Evolutionary conservation across 2,888 invertebrate genomes (phyloP).

Genomic region (Taphrorychus bicolor): DNA sequence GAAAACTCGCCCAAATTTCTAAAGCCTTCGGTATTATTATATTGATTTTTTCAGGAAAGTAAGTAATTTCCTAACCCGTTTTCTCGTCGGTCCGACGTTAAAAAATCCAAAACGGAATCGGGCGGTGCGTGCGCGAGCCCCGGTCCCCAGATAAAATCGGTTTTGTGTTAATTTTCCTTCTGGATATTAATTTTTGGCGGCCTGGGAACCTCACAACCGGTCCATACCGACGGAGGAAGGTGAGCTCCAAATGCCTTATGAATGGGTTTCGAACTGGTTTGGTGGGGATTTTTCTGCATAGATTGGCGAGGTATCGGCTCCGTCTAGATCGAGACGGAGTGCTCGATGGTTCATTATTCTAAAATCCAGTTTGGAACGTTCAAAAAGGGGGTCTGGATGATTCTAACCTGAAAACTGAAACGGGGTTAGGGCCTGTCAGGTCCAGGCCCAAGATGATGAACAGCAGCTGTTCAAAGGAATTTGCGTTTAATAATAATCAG

Average conservation of each 20-base stretch:
- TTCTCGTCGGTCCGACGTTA: slow-evolving; percentile 31
- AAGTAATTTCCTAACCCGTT: slow-evolving; percentile 35
- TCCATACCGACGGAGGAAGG: slow-evolving; percentile 34
- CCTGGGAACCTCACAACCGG: slow-evolving; percentile 19
- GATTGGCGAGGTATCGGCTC: slow-evolving; percentile 14
- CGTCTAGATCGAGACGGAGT: background rate
- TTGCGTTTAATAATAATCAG: background rate
- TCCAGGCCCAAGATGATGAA: background rate
- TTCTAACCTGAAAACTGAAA: slow-evolving; percentile 23
- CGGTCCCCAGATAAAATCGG: slow-evolving; percentile 29
- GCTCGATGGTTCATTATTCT: background rate
- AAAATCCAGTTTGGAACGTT: background rate
- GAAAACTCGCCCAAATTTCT: slow-evolving; percentile 50
- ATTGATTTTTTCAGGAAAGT: slow-evolving; percentile 48
- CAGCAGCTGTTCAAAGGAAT: background rate
- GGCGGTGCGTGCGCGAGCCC: slow-evolving; percentile 38
- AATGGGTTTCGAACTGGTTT: slow-evolving; percentile 9
- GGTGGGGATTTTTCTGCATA: slow-evolving; percentile 28
- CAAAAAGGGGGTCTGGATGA: background rate
- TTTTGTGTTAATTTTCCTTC: slow-evolving; percentile 32
- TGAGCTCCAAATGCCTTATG: slow-evolving; percentile 19
- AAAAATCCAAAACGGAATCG: slow-evolving; percentile 31
- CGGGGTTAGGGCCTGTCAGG: slow-evolving; percentile 5
- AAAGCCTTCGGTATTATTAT: slow-evolving; percentile 48
- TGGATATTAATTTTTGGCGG: slow-evolving; percentile 17